A percentile compares a stretch with the other conserved stretches of the same genome.
These are phyloP conservation scores for Psittacula echo DNA, from an alignment of 2,797 vertebrate genomes.

Conservation along the genomic window DNA sequence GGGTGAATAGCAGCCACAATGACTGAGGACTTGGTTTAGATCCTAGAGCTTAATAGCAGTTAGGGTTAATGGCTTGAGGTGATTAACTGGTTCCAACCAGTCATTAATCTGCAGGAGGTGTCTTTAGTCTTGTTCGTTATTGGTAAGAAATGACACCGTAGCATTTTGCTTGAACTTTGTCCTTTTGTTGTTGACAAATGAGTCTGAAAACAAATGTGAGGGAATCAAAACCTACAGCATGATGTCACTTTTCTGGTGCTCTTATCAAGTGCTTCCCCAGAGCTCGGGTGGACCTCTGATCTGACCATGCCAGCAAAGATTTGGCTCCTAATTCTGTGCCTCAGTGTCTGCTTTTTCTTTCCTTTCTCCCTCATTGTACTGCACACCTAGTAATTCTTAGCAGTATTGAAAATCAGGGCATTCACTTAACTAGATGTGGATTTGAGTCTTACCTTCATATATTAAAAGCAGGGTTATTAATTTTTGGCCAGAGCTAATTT, in stretches of 20 bases:
- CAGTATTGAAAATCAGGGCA: neutral
- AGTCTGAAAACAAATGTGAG: constrained; percentile 38
- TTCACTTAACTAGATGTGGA: neutral
- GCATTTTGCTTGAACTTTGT: constrained; percentile 41
- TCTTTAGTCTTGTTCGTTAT: constrained; percentile 14
- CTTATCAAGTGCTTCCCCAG: neutral
- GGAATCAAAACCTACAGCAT: neutral
- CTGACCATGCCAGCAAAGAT: neutral
- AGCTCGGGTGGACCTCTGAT: neutral
- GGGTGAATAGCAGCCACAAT: neutral
- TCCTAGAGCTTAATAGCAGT: constrained; percentile 17
- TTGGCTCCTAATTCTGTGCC: neutral
- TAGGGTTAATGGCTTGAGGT: constrained; percentile 50
- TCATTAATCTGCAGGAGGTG: constrained; percentile 51
- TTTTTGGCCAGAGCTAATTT: neutral
- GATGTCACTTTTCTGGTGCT: neutral
- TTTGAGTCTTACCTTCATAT: neutral
- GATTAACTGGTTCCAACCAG: constrained; percentile 52
- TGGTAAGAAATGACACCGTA: constrained; percentile 41
- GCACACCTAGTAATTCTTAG: neutral
- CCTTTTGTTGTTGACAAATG: constrained; percentile 45
- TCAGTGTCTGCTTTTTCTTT: neutral
- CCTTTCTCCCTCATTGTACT: neutral
- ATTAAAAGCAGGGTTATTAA: neutral
- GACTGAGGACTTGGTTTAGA: constrained; percentile 27